Conservation (phyloP, 2,113 vertebrate genomes). For the Daboia siamensis region DNA sequence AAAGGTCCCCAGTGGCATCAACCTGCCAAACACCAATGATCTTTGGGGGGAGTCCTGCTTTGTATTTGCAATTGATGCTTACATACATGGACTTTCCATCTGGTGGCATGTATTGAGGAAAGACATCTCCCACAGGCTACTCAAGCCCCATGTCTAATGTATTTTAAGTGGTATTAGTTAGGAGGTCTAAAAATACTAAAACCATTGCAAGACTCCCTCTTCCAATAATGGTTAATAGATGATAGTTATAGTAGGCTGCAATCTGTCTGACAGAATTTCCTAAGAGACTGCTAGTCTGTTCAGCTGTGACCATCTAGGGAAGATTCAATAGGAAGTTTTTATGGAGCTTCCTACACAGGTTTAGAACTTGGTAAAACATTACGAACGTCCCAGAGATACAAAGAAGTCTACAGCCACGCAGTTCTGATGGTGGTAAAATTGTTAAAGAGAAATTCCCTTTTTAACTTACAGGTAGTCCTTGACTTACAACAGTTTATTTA, state of each 20-base stretch:
- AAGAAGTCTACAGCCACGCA: not conserved
- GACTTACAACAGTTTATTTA: too few relatives aligned
- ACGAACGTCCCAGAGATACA: not conserved
- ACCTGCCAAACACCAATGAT: not conserved
- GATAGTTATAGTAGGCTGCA: not conserved
- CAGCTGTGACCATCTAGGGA: not conserved
- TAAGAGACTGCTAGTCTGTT: not conserved
- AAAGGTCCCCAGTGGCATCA: not conserved
- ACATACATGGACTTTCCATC: not conserved
- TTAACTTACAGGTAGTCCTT: not conserved
- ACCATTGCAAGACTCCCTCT: not conserved
- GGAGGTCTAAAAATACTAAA: not conserved
- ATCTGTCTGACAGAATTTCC: not conserved
- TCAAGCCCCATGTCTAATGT: not conserved
- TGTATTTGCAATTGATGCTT: not conserved
- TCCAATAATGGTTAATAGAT: not conserved
- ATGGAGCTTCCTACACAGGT: not conserved
- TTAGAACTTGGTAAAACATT: not conserved
- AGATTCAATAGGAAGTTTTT: not conserved
- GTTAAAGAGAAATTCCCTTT: not conserved
- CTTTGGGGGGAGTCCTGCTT: not conserved
- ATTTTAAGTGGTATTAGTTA: not conserved
- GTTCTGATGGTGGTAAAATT: not conserved
- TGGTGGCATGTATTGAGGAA: not conserved
- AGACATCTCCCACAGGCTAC: not conserved